Conservation (phyloP, 2,888 invertebrate species). For the Cryptophagus acutangulus region DNA sequence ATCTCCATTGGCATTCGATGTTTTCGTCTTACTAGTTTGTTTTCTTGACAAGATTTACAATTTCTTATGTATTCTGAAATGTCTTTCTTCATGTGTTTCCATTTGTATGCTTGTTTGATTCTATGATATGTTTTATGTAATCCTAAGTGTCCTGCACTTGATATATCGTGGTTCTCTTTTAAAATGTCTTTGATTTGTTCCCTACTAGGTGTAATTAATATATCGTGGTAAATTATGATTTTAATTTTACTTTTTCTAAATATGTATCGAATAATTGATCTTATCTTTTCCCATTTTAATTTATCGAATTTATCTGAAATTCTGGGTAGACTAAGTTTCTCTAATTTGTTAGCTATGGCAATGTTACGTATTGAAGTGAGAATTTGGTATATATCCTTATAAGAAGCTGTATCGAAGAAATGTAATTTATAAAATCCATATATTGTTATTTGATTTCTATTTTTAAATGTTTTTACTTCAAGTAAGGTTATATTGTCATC, state of each 20-base stretch:
- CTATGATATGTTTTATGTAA: background rate
- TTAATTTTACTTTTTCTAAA: background rate
- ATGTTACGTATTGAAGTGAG: too few relatives aligned
- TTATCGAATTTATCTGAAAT: background rate
- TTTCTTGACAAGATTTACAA: slow-evolving; percentile 8
- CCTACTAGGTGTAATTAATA: slow-evolving; percentile 1
- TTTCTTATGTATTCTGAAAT: slow-evolving; percentile 1
- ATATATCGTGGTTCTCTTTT: slow-evolving; percentile 8
- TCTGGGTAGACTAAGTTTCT: slow-evolving; percentile 3
- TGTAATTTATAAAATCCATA: too few relatives aligned
- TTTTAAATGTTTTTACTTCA: too few relatives aligned
- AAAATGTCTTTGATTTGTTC: slow-evolving; percentile 6
- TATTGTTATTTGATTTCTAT: too few relatives aligned
- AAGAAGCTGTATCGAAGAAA: too few relatives aligned
- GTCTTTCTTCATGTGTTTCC: slow-evolving; percentile 6
- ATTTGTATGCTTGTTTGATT: slow-evolving; percentile 8
- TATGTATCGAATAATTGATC: slow-evolving; percentile 1
- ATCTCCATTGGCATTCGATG: slow-evolving; percentile 31
- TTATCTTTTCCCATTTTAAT: slow-evolving; percentile 1
- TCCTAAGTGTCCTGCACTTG: slow-evolving; percentile 4
- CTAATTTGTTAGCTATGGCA: too few relatives aligned
- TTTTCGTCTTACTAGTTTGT: slow-evolving; percentile 24
- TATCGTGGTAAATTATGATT: slow-evolving; percentile 1
- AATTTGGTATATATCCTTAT: too few relatives aligned
- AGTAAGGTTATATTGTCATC: too few relatives aligned